Evolutionary conservation across 2,888 invertebrate genomes (phyloP).

Genomic region (Trissolcus japonicus): DNA sequence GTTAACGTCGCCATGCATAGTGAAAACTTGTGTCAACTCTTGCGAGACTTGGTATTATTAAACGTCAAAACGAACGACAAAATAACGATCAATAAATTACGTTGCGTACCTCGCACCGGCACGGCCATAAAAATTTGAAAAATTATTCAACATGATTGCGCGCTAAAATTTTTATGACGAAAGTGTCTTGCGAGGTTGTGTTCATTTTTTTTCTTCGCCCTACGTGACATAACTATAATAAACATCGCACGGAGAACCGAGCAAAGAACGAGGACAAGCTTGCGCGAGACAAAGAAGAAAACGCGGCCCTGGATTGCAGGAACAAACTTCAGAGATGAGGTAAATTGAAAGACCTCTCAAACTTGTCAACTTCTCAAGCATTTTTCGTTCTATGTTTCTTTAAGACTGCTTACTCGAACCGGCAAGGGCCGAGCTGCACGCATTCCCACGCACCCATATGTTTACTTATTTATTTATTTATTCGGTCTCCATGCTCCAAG

Average conservation of each 20-base stretch:
- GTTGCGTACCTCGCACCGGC: neutral
- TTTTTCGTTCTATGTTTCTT: constrained; percentile 41
- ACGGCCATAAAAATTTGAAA: constrained; percentile 4
- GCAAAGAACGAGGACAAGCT: constrained; percentile 8
- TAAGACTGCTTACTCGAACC: constrained; percentile 38
- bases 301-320: constrained; percentile 21
- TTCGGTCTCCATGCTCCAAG: constrained; percentile 22
- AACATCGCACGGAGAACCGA: constrained; percentile 60
- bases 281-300: constrained; percentile 33
- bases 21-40: neutral
- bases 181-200: constrained; percentile 15
- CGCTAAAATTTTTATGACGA: constrained; percentile 37
- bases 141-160: constrained; percentile 35
- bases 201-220: constrained; percentile 27
- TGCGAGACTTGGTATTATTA: too few relatives aligned
- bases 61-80: constrained; percentile 1
- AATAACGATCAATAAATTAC: constrained; percentile 2
- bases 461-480: constrained; percentile 54
- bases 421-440: constrained; percentile 28
- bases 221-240: constrained; percentile 66
- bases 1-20: neutral
- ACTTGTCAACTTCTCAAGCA: constrained; percentile 70
- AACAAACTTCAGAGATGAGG: constrained; percentile 70
- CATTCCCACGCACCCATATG: constrained; percentile 12
- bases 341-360: constrained; percentile 75